Conservation (phyloP, 2,888 invertebrate genomes). For the Mesoligia furuncula region DNA sequence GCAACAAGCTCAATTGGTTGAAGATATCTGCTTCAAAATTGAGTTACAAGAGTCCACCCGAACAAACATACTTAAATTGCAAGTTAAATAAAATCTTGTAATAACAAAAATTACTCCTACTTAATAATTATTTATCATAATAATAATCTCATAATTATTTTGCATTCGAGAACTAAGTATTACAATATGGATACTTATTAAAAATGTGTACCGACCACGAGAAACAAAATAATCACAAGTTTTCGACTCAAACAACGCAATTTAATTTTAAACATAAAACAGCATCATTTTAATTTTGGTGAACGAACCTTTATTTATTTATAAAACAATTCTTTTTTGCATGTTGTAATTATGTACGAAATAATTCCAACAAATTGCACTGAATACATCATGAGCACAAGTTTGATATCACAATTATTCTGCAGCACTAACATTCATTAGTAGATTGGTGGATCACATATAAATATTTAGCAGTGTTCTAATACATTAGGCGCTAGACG, state of each 20-base stretch:
- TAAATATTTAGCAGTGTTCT: constrained; percentile 84
- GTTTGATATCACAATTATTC: constrained; percentile 40
- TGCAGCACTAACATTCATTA: constrained; percentile 49
- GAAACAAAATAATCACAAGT: not conserved
- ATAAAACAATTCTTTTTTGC: not conserved
- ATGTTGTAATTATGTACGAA: not conserved
- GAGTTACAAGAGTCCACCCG: no score
- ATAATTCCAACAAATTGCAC: constrained; percentile 30
- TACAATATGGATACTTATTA: no score
- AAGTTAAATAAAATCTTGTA: no score
- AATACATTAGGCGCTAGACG: constrained; percentile 83
- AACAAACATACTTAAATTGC: no score
- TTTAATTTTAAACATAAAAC: not conserved
- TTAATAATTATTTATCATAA: no score
- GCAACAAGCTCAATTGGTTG: no score
- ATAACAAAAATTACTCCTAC: no score
- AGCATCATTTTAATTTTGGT: not conserved
- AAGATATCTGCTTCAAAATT: no score
- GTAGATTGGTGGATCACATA: constrained; percentile 69
- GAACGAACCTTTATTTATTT: not conserved
- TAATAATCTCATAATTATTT: no score
- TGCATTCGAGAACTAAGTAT: no score
- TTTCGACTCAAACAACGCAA: not conserved
- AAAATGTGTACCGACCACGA: not conserved
- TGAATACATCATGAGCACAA: constrained; percentile 45